Base-by-base conservation (phyloP, 2,797 vertebrate species). In the Enteromius thamalakanensis region DNA sequence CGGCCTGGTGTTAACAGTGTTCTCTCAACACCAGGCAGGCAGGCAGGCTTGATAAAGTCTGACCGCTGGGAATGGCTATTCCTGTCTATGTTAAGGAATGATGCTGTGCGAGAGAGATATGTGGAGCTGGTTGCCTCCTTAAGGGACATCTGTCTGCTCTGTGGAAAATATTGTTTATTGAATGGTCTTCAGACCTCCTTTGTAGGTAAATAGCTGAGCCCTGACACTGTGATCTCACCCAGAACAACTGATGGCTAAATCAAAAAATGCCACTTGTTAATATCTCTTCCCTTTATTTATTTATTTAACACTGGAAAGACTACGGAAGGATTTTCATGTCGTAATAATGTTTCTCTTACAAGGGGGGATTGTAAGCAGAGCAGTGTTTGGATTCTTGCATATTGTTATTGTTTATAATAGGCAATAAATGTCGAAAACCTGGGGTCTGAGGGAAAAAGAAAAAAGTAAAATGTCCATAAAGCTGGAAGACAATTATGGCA, bases 1-100 rank as follows among this genome's bases (percentile, higher is more conserved):
- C 9, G 5, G 15, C 67, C 67, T 62, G 37, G 65, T 78, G 82
- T 83, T 77, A 77, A 78, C 65, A 71, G 75, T 62, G 65, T 62
- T 83, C 75, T 40, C 42, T 71, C 75, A 47, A 77, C 82, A 71
- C 65, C 82, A 78, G 74, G 82, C 67, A 49, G 75, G 53, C 82
- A 78, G 74, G 82, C 67, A 49, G 75, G 67, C 53, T 47, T 71
- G 65, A 83, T 83, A 64, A 83, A 78, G 51, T 78, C 81, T 6
- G 8, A 76, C 49, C 26, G 42, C 70, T 68, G 76, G 37, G 76
- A 74, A 79, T 71, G 80, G 51, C 75, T 78, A 55, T 69, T 76
- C 2, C 62, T 45, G 72, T 82, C 37, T 40, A 34, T 42, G 76
- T 76, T 34, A 45, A 69, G 72, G 51, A 76, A 58, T 67, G 26